These are phyloP conservation scores for Chromis chromis DNA, from an alignment of 2,797 vertebrate species.

Conservation along the genomic window DNA sequence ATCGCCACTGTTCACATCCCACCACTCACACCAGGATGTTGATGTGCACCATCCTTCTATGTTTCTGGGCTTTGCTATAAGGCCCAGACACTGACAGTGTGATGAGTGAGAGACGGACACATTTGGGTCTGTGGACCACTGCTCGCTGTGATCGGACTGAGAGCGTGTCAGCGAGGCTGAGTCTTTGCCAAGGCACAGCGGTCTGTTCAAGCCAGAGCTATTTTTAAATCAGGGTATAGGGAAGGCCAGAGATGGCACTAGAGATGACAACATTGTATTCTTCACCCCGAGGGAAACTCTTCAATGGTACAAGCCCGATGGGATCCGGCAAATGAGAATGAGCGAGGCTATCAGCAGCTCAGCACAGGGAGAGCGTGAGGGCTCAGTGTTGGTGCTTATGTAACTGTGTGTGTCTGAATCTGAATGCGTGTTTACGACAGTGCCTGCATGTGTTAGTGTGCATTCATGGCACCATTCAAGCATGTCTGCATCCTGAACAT, in stretches of 20 bases:
- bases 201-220: conserved; percentile 67
- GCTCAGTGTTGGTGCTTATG: conserved; percentile 66
- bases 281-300: conserved; percentile 72
- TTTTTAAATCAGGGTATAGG: conserved; percentile 71
- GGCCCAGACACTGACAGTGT: conserved; percentile 33
- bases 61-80: conserved; percentile 48
- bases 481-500: conserved; percentile 14
- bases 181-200: conserved; percentile 58
- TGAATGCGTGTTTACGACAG: conserved; percentile 49
- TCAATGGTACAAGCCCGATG: conserved; percentile 61
- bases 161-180: conserved; percentile 56
- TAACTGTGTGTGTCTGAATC: conserved; percentile 53
- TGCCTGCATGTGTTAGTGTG: conserved; percentile 34
- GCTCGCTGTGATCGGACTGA: conserved; percentile 50
- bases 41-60: conserved; percentile 34
- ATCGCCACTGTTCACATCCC: conserved; percentile 29
- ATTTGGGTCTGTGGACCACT: conserved; percentile 72
- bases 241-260: conserved; percentile 69
- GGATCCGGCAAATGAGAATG: conserved; percentile 64
- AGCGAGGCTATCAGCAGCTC: conserved; percentile 59
- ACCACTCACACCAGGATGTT: conserved; percentile 29
- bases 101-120: conserved; percentile 64
- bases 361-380: conserved; percentile 49
- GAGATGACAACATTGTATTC: conserved; percentile 76
- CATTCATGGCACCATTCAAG: conserved; percentile 15